These are phyloP conservation scores for Kryptolebias marmoratus DNA, from an alignment of 2,113 vertebrate species.

Conservation along the genomic window DNA sequence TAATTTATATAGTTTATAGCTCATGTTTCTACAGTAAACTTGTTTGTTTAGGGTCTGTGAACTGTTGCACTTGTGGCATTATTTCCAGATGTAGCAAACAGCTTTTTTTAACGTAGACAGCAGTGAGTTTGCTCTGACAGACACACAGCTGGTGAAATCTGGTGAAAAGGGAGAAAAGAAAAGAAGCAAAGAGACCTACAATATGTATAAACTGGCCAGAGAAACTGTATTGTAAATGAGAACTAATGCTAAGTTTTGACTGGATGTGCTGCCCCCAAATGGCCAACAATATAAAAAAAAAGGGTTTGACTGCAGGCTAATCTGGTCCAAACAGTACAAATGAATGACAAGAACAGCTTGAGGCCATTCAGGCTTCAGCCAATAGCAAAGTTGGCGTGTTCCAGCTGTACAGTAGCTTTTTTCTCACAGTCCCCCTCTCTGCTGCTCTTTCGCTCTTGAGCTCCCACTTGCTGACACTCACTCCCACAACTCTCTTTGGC, in stretches of 20 bases:
- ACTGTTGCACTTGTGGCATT: not conserved
- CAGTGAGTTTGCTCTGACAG: not conserved
- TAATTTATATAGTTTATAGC: no score
- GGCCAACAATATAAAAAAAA: not conserved
- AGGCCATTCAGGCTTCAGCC: conserved; percentile 58
- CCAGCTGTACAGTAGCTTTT: conserved; percentile 36
- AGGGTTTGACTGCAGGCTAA: not conserved
- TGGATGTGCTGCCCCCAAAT: conserved; percentile 7
- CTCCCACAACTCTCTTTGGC: conserved; percentile 40
- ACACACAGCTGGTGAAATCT: not conserved
- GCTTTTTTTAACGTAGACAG: not conserved
- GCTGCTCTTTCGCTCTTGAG: conserved; percentile 40
- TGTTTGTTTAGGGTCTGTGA: no score
- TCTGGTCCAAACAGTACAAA: not conserved
- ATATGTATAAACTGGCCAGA: not conserved
- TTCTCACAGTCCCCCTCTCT: conserved; percentile 35
- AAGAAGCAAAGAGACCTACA: not conserved
- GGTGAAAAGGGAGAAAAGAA: not conserved
- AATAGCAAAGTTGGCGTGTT: conserved; percentile 46
- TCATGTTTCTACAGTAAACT: no score
- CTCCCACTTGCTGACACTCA: conserved; percentile 65
- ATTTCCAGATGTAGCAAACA: not conserved
- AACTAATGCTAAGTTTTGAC: not conserved
- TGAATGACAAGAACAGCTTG: conserved; percentile 55
- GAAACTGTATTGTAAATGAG: not conserved